phyloP scores from a whole-genome alignment of 2,113 vertebrate species.

The Chlorocebus sabaeus region DNA sequence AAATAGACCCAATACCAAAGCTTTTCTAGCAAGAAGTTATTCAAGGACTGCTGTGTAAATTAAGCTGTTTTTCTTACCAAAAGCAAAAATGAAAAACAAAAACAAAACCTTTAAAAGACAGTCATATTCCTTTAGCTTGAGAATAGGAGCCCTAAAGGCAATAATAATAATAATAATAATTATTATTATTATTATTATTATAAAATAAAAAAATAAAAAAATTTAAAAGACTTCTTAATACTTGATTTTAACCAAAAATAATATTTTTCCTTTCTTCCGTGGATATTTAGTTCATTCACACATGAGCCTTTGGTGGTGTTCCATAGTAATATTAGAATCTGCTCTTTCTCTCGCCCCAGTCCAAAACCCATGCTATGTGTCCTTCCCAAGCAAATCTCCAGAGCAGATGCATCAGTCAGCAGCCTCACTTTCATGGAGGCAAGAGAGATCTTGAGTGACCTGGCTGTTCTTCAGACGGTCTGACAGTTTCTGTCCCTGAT shows the following conservation, averaged over 20 bases:
- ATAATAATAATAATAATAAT: neutral
- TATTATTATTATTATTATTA: no score
- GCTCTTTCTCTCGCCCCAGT: neutral
- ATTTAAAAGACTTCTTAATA: neutral
- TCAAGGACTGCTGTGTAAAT: neutral
- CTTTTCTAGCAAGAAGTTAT: neutral
- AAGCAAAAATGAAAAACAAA: neutral
- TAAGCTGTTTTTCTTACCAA: neutral
- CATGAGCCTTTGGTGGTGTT: rapidly evolving
- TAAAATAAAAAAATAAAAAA: neutral
- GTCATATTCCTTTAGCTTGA: neutral
- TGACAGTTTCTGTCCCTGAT: neutral
- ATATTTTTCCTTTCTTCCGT: neutral
- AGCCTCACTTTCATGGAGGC: neutral
- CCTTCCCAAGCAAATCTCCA: neutral
- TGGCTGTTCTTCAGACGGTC: neutral
- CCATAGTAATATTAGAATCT: neutral
- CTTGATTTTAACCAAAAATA: neutral
- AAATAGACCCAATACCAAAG: neutral
- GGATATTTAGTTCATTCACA: neutral
- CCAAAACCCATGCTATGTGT: neutral
- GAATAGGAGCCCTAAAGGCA: neutral
- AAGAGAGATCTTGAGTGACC: neutral
- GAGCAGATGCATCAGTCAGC: neutral
- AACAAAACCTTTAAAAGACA: neutral